Percentiles rank a stretch among this genome's conserved stretches.
Conservation (phyloP, 1,140 invertebrate genomes). For the Stegodyphus dumicola region DNA sequence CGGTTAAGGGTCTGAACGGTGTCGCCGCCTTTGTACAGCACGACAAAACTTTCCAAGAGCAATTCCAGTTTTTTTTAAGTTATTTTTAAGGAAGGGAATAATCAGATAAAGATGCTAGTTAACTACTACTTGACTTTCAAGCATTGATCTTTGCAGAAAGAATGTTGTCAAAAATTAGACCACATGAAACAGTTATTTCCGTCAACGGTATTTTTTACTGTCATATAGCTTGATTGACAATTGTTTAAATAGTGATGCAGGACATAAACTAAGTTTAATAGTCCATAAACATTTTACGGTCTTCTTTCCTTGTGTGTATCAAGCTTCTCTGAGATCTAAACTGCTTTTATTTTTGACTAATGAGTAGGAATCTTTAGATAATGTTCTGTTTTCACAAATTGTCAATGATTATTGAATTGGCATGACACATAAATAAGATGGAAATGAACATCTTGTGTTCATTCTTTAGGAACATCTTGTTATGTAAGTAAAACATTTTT, state of each 20-base stretch:
- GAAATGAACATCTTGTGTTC: neutral
- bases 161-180: neutral
- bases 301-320: neutral
- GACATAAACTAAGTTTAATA: neutral
- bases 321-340: no score
- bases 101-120: no score
- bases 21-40: slow-evolving; percentile 55
- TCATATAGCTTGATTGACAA: neutral
- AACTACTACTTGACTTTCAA: no score
- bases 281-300: neutral
- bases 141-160: no score
- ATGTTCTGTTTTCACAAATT: no score
- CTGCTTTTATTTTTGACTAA: no score
- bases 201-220: neutral
- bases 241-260: neutral
- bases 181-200: neutral
- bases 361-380: no score
- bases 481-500: neutral
- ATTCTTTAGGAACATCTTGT: slow-evolving; percentile 6
- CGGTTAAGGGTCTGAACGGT: slow-evolving; percentile 42
- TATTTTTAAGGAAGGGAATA: no score
- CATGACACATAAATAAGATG: neutral
- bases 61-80: neutral
- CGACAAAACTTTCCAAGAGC: slow-evolving; percentile 20
- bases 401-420: no score